These are phyloP conservation scores for Glomeris marginata DNA, from an alignment of 2,888 invertebrate species.

Conservation along the genomic window DNA sequence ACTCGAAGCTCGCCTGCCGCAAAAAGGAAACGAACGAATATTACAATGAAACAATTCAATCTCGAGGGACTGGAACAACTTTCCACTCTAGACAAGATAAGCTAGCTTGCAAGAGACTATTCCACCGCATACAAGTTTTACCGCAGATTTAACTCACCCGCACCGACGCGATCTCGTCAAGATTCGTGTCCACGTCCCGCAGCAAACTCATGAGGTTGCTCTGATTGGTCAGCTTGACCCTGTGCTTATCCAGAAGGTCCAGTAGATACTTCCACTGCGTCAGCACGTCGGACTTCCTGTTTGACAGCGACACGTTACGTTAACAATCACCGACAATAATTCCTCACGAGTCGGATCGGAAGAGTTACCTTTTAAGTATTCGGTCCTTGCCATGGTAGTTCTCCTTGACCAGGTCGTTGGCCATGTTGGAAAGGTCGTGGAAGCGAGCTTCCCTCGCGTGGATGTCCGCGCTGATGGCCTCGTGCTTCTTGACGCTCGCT, in stretches of 20 bases:
- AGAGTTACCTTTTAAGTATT: constrained; percentile 38
- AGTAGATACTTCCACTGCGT: constrained; percentile 75
- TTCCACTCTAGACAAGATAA: no score
- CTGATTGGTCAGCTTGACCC: constrained; percentile 55
- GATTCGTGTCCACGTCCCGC: constrained; percentile 79
- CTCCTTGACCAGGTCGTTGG: constrained; percentile 75
- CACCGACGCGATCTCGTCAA: constrained; percentile 65
- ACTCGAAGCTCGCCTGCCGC: constrained; percentile 52
- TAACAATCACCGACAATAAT: neutral
- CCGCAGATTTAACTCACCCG: no score
- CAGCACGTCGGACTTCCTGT: constrained; percentile 58
- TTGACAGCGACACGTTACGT: neutral
- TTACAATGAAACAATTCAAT: no score
- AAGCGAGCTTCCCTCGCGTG: constrained; percentile 87
- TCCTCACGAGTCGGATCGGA: constrained; percentile 17
- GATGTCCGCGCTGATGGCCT: constrained; percentile 94
- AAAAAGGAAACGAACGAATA: no score
- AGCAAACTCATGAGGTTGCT: constrained; percentile 74
- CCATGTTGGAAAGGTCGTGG: constrained; percentile 84
- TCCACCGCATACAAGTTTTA: no score
- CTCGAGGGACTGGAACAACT: no score
- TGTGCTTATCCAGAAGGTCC: constrained; percentile 67
- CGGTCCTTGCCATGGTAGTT: constrained; percentile 78
- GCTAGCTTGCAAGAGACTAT: no score
- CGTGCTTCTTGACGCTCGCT: constrained; percentile 95